phyloP scores from a whole-genome alignment of 2,113 vertebrate genomes.

The Lampris incognitus region DNA sequence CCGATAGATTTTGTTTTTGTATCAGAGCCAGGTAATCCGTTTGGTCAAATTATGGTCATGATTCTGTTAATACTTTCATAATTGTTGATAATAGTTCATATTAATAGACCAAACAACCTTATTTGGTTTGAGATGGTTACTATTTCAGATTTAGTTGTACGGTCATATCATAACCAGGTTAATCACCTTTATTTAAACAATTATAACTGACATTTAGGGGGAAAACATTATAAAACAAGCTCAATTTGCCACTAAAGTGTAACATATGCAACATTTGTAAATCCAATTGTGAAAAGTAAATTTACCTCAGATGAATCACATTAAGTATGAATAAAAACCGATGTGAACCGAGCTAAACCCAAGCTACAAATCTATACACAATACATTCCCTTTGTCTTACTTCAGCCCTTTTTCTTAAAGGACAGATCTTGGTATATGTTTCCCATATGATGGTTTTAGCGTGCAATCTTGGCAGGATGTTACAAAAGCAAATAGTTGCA shows the following conservation, averaged over 20 bases:
- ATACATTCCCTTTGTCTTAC: background rate
- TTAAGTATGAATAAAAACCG: too few relatives aligned
- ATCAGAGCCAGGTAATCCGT: too few relatives aligned
- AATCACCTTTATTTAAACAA: too few relatives aligned
- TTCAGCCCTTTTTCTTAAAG: constrained; percentile 2
- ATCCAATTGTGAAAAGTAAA: background rate
- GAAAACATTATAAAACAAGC: too few relatives aligned
- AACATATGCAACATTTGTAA: too few relatives aligned
- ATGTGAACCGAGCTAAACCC: background rate
- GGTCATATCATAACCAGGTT: too few relatives aligned
- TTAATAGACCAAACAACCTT: too few relatives aligned
- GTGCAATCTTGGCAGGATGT: background rate
- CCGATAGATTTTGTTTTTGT: background rate
- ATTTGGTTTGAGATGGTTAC: too few relatives aligned
- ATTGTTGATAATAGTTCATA: background rate
- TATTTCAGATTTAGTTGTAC: too few relatives aligned
- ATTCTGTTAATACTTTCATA: background rate
- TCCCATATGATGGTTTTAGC: background rate
- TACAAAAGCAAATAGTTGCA: background rate
- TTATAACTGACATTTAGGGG: too few relatives aligned
- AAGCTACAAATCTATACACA: constrained; percentile 1
- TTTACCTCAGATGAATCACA: background rate
- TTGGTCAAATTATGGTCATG: too few relatives aligned
- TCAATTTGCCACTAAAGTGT: too few relatives aligned
- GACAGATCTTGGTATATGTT: background rate